Evolutionary conservation across 2,113 vertebrate species (phyloP), one percentile per base, ranked within the genome.

Genomic region (Tinamus guttatus): DNA sequence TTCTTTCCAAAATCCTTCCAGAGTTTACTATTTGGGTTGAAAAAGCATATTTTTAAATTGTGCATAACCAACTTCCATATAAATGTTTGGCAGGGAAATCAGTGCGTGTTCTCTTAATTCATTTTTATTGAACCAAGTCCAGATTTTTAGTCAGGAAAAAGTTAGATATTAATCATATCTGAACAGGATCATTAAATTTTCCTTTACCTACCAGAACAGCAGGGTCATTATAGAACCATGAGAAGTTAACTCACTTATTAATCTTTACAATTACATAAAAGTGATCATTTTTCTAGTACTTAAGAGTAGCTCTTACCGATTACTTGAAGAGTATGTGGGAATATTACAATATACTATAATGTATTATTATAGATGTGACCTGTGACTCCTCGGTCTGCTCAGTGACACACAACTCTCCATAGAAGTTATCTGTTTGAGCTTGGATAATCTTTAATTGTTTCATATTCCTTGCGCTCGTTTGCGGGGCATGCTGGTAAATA

Each of bases 111-210:
- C 96, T 85, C 84, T 98, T 97, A 98, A 96, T 95, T 97, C 94
- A 96, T 97, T 98, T 98, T 98, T 95, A 96, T 97, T 98, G 96
- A 97, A 97, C 90, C 95, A 94, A 96, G 81, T 97, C 95, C 96
- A 97, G 87, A 95, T 93, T 96, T 98, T 97, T 95, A 95, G 90
- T 94, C 94, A 96, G 95, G 96, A 96, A 96, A 96, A 87, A 79
- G 34, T 96, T 97, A 97, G 91, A 97, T 96, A 96, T 97, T 98
- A 97, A 97, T 98, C 97, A 97, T 88, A 93, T 95, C 73, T 96
- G 95, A 97, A 34, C 93, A 85, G 91, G 87, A 95, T 97, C 96
- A 96, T 98, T 98, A 97, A 92, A 96, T 95, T 96, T 97, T 95
- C 83, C 91, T 97, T 97, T 98, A 97, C 96, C 87, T 97, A 97